A percentile compares a stretch with the other conserved stretches of the same genome.
These are phyloP conservation scores for Cephalotes varians DNA, from an alignment of 2,888 invertebrate genomes.

Conservation along the genomic window DNA sequence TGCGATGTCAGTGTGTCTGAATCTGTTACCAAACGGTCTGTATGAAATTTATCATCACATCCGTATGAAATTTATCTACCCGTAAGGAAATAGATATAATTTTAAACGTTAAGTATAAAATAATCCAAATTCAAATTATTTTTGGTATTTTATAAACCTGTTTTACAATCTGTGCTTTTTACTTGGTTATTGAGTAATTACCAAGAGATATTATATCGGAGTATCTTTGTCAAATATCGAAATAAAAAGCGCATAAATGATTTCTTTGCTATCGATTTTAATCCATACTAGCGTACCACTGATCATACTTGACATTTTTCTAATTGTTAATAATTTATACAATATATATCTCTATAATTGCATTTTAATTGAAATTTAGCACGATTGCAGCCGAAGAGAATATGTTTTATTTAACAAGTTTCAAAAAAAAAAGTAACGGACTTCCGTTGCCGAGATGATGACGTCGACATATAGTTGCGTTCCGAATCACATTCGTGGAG, in stretches of 20 bases:
- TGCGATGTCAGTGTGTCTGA: background rate
- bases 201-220: background rate
- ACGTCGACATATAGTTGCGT: constrained; percentile 11
- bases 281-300: background rate
- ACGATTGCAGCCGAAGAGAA: background rate
- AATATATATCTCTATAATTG: background rate
- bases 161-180: too few species aligned
- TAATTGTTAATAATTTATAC: background rate
- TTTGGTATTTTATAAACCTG: too few species aligned
- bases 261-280: background rate
- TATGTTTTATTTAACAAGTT: background rate
- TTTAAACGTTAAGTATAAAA: background rate
- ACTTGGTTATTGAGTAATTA: too few species aligned
- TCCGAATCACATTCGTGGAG: constrained; percentile 47
- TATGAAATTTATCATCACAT: too few species aligned
- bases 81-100: background rate
- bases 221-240: background rate
- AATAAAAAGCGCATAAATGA: too few species aligned
- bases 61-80: too few species aligned
- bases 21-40: background rate
- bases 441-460: background rate
- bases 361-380: background rate
- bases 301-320: background rate
- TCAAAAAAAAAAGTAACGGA: background rate
- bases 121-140: background rate